Conservation (phyloP, 2,113 vertebrate species). For the Phocoena phocoena region DNA sequence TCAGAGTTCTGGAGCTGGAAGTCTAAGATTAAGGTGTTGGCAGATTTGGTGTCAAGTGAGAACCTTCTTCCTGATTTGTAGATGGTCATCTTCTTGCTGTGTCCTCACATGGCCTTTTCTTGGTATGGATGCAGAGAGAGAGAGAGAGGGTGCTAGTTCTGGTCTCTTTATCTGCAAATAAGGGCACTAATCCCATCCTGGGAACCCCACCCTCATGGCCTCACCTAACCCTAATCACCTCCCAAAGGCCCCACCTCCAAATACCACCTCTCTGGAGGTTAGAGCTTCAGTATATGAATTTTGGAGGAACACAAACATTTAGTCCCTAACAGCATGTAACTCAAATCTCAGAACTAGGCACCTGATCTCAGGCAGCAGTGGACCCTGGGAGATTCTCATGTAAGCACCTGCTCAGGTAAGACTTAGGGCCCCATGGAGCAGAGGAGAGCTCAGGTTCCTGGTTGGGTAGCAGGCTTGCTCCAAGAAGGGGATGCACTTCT, state of each 20-base stretch:
- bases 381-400: neutral
- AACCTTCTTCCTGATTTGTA: neutral
- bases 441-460: too few species aligned
- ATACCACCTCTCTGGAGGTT: too few species aligned
- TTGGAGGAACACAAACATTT: too few species aligned
- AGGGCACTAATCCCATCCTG: neutral
- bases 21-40: neutral
- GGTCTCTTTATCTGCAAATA: neutral
- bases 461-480: neutral
- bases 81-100: neutral
- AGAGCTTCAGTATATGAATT: neutral
- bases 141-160: neutral
- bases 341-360: too few species aligned
- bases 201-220: neutral
- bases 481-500: too few species aligned
- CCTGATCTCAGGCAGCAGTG: neutral
- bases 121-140: too few species aligned
- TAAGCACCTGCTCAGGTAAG: neutral
- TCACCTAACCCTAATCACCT: too few species aligned
- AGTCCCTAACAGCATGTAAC: neutral
- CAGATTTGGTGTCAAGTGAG: neutral
- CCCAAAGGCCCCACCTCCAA: neutral
- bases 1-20: neutral
- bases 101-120: neutral
- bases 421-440: rapidly evolving